Conservation (phyloP, 1,140 invertebrate species). For the Andrena cerasifolii region DNA sequence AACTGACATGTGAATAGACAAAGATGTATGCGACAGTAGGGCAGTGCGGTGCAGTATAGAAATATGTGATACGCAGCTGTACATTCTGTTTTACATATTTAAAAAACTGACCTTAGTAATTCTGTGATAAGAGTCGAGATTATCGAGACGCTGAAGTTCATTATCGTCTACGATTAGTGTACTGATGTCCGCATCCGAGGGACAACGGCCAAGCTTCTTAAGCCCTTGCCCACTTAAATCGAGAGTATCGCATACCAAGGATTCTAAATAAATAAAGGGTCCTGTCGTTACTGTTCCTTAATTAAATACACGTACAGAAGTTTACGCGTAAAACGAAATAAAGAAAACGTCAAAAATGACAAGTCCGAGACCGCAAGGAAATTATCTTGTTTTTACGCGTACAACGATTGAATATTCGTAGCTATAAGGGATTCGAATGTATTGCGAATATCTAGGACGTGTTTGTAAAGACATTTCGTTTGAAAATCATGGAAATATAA, state of each 20-base stretch:
- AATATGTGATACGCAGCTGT: not conserved
- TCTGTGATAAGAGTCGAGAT: slow-evolving; percentile 90
- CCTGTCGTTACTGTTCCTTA: not conserved
- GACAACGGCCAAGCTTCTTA: slow-evolving; percentile 88
- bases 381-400: not conserved
- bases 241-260: slow-evolving; percentile 76
- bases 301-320: not conserved
- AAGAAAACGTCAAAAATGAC: slow-evolving; percentile 25
- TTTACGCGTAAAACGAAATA: not conserved
- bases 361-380: slow-evolving; percentile 1
- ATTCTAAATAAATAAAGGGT: slow-evolving; percentile 61
- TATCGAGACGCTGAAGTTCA: slow-evolving; percentile 92
- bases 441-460: not conserved
- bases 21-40: not conserved
- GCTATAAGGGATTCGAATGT: not conserved
- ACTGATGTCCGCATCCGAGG: slow-evolving; percentile 86
- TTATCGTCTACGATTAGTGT: slow-evolving; percentile 93
- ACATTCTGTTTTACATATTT: slow-evolving; percentile 2
- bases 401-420: not conserved
- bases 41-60: not conserved
- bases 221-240: slow-evolving; percentile 87
- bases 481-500: slow-evolving; percentile 31
- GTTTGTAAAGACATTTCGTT: not conserved
- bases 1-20: not conserved
- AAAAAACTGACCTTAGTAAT: slow-evolving; percentile 87